These are phyloP conservation scores for Drosophila leontia DNA, from an alignment of 1,140 invertebrate genomes.

Conservation along the genomic window DNA sequence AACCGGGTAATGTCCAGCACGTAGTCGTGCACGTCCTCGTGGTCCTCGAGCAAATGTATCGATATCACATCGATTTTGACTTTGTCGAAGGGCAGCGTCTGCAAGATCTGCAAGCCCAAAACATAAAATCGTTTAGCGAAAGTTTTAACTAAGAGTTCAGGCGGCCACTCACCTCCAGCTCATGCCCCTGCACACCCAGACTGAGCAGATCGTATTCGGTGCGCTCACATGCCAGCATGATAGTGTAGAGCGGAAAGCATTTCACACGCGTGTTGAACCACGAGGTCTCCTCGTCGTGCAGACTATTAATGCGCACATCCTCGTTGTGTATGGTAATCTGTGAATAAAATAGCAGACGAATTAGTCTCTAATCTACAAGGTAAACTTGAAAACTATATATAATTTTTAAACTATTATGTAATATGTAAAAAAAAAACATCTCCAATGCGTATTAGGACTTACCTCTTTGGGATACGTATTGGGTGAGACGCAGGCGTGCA, in stretches of 20 bases:
- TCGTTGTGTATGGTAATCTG: conserved; percentile 89
- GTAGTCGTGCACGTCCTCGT: conserved; percentile 75
- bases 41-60: conserved; percentile 83
- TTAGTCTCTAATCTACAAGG: not conserved
- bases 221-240: conserved; percentile 91
- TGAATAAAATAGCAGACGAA: not conserved
- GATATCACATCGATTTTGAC: conserved; percentile 86
- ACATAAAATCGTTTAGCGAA: conserved; percentile 24
- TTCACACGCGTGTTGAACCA: conserved; percentile 88
- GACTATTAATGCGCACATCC: conserved; percentile 86
- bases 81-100: conserved; percentile 86
- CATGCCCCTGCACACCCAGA: conserved; percentile 89
- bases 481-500: conserved; percentile 91
- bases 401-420: not conserved
- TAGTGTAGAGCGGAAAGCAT: conserved; percentile 93
- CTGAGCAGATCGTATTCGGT: conserved; percentile 90
- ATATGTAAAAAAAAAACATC: no score
- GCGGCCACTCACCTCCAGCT: conserved; percentile 85
- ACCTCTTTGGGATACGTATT: conserved; percentile 91
- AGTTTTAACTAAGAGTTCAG: conserved; percentile 1
- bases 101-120: conserved; percentile 82
- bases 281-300: conserved; percentile 86
- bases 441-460: conserved; percentile 28
- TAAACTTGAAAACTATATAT: not conserved
- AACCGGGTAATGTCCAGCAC: conserved; percentile 81